Base-by-base conservation (phyloP, 2,888 invertebrate species). In the Tuta absoluta region DNA sequence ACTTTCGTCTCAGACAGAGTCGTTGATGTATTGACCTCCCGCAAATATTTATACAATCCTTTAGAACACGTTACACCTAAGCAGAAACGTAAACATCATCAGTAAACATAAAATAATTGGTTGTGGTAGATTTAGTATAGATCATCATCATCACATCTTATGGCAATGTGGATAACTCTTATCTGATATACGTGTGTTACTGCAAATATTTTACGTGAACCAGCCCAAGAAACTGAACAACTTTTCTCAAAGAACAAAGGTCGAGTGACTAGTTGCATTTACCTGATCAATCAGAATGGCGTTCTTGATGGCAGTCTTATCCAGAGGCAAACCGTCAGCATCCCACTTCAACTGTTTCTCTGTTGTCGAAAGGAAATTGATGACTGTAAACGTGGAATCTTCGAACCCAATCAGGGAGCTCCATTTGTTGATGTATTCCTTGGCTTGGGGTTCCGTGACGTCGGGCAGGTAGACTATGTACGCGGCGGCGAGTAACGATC, bases 281-380 rank as follows among this genome's bases (percentile, higher is more conserved):
- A 95, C 96, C 92, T 96, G 94, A 71, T 95, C 92, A 68, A 97
- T 94, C 57, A 96, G 93, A 14, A 96, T 93, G 7, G 96, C 97
- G 84, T 97, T 98, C 85, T 97, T 96, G 61, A 96, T 87, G 4
- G 96, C 96, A 11, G 96, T 90, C 65, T 93, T 93, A 82, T 97
- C 97, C 0, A 95, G 93, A 0, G 97, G 95, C 7, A 98, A 87
- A 0, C 98, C 97, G 77, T 97, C 96, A 0, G 95, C 93, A 78
- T 96, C 95, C 98, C 98, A 98, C 70, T 95, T 94, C 60, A 98
- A 84, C 75, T 96, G 95, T 73, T 97, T 96, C 69, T 92, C 91
- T 17, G 87, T 77, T 0, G 81, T 75, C 0, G 85, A 81, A 45
- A 91, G 72, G 70, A 91, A 90, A 71, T 89, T 87, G 28, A 87